Percentiles rank a stretch among this genome's conserved stretches.
These are phyloP conservation scores for Anas capensis DNA, from an alignment of 2,797 vertebrate species.

Conservation along the genomic window DNA sequence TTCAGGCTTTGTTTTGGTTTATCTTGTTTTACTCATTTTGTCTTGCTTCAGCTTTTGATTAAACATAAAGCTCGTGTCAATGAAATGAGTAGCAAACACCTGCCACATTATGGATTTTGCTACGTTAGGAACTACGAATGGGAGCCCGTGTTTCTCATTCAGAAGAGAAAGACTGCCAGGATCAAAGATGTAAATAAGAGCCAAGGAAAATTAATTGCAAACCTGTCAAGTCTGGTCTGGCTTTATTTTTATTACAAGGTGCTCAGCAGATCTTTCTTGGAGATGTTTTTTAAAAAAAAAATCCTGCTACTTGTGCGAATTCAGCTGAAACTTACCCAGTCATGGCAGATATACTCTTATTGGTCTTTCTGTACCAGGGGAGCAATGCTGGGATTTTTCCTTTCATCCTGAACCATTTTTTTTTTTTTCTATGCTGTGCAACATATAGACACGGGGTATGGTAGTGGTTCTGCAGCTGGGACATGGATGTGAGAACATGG, in stretches of 20 bases:
- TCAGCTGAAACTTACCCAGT: not conserved
- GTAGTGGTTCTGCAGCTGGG: not conserved
- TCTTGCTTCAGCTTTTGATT: constrained; percentile 34
- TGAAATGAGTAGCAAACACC: constrained; percentile 41
- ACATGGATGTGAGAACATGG: accelerated
- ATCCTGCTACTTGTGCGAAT: not conserved
- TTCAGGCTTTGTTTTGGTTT: not conserved
- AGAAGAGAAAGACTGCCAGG: constrained; percentile 9
- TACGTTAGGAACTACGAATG: not conserved
- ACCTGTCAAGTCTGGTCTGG: constrained; percentile 13
- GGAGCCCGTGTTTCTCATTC: not conserved
- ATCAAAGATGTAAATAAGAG: constrained; percentile 50
- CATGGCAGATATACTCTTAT: not conserved
- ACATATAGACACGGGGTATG: no score
- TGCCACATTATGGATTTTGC: constrained; percentile 17
- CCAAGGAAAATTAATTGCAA: constrained; percentile 43
- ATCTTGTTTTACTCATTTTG: constrained; percentile 15
- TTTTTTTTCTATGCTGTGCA: not conserved
- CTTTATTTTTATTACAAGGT: not conserved
- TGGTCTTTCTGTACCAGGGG: not conserved
- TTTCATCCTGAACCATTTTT: not conserved
- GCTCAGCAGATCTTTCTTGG: not conserved
- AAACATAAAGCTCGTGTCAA: constrained; percentile 28
- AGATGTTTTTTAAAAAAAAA: not conserved
- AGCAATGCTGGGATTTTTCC: not conserved